Percentiles rank a stretch among this genome's conserved stretches.
Evolutionary conservation across 2,888 invertebrate genomes (phyloP).

Genomic region (Thelaira solivaga): DNA sequence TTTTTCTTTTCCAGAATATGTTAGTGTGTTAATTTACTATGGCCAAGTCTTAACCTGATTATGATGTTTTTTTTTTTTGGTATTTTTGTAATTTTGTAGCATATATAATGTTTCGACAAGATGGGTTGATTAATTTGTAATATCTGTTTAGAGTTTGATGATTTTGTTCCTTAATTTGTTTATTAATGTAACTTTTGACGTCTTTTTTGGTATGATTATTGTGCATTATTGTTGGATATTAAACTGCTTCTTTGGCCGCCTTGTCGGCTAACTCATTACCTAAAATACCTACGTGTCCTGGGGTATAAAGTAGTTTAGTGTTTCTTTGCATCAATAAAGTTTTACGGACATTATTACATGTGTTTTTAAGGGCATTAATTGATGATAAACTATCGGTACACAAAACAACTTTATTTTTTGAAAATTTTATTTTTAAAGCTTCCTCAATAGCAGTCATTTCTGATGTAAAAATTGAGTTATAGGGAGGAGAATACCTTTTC

Average conservation of each 20-base stretch:
- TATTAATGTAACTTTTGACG: neutral
- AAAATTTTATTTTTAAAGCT: neutral
- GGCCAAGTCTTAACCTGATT: too few relatives aligned
- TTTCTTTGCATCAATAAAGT: neutral
- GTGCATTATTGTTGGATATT: neutral
- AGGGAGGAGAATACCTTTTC: neutral
- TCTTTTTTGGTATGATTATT: constrained; percentile 8
- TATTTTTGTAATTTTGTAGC: neutral
- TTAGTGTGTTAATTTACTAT: too few relatives aligned
- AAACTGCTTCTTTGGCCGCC: neutral
- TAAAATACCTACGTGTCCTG: neutral
- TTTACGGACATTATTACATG: neutral
- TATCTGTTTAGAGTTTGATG: too few relatives aligned
- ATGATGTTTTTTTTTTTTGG: neutral
- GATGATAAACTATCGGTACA: constrained; percentile 10
- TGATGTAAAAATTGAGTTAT: neutral
- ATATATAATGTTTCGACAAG: neutral
- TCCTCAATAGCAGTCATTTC: neutral
- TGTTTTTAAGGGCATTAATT: neutral
- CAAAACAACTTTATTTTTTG: neutral
- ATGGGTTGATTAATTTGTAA: neutral
- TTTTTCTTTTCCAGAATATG: too few relatives aligned
- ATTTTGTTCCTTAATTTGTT: neutral
- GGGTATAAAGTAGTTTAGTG: neutral
- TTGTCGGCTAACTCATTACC: neutral